phyloP scores from a whole-genome alignment of 2,888 invertebrate genomes.

The Drosophila flavopinicola region DNA sequence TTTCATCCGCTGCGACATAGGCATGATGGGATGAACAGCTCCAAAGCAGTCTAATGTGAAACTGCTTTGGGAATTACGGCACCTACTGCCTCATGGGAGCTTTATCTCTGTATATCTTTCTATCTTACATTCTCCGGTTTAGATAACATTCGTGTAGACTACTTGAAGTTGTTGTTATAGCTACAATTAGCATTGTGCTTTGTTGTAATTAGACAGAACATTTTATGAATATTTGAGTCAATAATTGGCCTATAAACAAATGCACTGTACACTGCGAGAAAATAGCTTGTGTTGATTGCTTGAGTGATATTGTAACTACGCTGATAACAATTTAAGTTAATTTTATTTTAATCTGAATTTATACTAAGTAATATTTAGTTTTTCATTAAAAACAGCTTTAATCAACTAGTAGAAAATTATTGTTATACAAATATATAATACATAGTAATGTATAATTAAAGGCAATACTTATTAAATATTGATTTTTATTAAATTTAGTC shows the following conservation, averaged over 20 bases:
- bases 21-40: conserved; percentile 24
- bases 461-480: too few species aligned
- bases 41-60: neutral
- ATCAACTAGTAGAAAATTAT: too few species aligned
- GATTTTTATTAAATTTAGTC: too few species aligned
- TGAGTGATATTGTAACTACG: too few species aligned
- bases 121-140: conserved; percentile 14
- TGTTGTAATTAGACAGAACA: conserved; percentile 67
- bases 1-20: conserved; percentile 26
- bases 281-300: too few species aligned
- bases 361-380: too few species aligned
- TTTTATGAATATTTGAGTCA: conserved; percentile 64
- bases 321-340: too few species aligned
- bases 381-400: too few species aligned
- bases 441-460: too few species aligned
- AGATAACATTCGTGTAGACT: conserved; percentile 21
- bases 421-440: too few species aligned
- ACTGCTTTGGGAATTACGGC: neutral
- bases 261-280: conserved; percentile 46
- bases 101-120: conserved; percentile 9
- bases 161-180: conserved; percentile 45
- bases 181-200: conserved; percentile 30
- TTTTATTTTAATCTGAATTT: too few species aligned
- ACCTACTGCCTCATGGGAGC: neutral
- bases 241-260: conserved; percentile 66